These are phyloP conservation scores for Chondrosia reniformis DNA, from an alignment of 37 sponge, comb jelly and placozoan species.

Conservation along the genomic window DNA sequence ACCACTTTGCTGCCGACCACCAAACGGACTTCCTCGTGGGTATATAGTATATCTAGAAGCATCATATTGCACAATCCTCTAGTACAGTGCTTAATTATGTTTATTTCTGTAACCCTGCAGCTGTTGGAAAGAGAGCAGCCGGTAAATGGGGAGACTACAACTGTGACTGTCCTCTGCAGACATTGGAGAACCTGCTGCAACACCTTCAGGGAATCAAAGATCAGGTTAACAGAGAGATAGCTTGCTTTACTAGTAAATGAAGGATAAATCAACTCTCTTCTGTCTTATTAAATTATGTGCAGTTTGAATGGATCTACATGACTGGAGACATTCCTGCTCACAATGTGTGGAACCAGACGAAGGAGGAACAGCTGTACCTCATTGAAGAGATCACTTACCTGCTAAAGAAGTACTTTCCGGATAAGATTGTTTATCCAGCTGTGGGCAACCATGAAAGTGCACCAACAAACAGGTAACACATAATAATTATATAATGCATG, in stretches of 20 bases:
- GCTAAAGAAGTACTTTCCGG: conserved; percentile 70
- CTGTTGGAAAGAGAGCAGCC: conserved; percentile 66
- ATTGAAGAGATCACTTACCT: conserved; percentile 40
- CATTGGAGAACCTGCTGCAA: conserved; percentile 70
- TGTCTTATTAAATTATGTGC: no score
- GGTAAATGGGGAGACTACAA: conserved; percentile 90
- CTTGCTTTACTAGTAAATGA: no score
- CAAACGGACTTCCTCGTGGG: conserved; percentile 45
- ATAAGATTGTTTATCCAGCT: conserved; percentile 71
- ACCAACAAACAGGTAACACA: conserved; percentile 88
- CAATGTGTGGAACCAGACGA: conserved; percentile 94
- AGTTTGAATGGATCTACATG: conserved; percentile 87
- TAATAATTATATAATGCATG: no score
- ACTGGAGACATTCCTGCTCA: conserved; percentile 98
- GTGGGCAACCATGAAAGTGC: conserved; percentile 94
- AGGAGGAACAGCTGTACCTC: conserved; percentile 61
- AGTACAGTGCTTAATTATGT: no score
- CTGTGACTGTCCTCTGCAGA: conserved; percentile 75
- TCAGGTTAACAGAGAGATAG: no score
- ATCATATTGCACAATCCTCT: no score
- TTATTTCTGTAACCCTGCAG: conserved; percentile 5
- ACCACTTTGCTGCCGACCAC: conserved; percentile 88
- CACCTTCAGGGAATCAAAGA: conserved; percentile 44
- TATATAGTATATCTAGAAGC: no score
- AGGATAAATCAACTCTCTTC: no score